phyloP scores from a whole-genome alignment of 2,888 invertebrate genomes.

The Argyra leucocephala region DNA sequence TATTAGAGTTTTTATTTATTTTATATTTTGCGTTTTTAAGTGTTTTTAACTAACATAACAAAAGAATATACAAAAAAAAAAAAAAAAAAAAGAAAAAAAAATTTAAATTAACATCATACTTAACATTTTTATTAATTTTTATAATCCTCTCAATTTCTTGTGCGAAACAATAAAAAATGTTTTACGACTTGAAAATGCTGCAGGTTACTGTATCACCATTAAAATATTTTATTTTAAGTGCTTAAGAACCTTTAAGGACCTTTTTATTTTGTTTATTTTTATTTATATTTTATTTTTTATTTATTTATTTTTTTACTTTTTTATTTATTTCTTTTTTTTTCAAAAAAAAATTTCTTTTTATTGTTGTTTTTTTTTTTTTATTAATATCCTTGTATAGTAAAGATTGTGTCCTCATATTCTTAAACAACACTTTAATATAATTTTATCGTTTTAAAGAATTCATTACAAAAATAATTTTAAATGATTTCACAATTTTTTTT shows the following conservation, averaged over 20 bases:
- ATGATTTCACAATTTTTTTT: too few species aligned
- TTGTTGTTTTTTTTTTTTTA: too few species aligned
- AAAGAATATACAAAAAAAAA: neutral
- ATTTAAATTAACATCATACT: constrained; percentile 1
- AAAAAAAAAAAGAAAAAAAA: neutral
- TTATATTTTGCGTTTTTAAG: neutral
- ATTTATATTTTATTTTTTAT: neutral
- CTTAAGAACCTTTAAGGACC: neutral
- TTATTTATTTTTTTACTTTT: neutral
- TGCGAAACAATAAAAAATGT: constrained; percentile 4
- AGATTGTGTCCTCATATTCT: neutral
- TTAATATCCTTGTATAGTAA: neutral
- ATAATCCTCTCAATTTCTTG: neutral
- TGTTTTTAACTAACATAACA: neutral
- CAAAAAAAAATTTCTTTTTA: too few species aligned
- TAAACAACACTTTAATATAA: too few species aligned
- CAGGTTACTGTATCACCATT: constrained; percentile 2
- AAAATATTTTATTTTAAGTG: neutral
- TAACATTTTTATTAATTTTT: neutral
- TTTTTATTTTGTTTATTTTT: neutral
- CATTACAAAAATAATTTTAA: too few species aligned
- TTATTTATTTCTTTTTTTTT: neutral
- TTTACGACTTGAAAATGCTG: constrained; percentile 6
- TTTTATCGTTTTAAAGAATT: too few species aligned
- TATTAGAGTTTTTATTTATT: neutral